Evolutionary conservation across 2,888 invertebrate species (phyloP), one percentile per base, ranked within the genome.

Genomic region (Acrobasis consociella): DNA sequence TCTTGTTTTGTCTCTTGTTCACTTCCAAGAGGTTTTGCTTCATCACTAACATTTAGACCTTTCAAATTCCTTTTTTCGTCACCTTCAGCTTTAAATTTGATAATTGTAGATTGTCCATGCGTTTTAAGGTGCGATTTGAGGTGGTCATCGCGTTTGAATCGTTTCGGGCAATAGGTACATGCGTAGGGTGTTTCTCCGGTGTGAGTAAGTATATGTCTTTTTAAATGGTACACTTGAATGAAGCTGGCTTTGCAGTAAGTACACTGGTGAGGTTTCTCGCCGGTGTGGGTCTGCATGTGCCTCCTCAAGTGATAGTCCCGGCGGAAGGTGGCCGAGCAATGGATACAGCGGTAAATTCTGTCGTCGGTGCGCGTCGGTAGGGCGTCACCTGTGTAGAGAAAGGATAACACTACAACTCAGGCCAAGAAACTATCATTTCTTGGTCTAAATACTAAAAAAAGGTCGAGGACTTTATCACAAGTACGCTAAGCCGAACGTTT

Each of bases 251-350:
- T 9, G 39, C 55, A 55, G 5, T 39, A 39, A 11, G 15, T 11
- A 11, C 55, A 55, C 39, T 39, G 38, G 39, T 52, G 67, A 0
- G 66, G 65, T 46, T 65, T 71, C 9, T 65, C 69, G 5, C 61
- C 64, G 5, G 66, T 67, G 37, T 72, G 70, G 31, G 39, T 64
- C 52, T n/a, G 62, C 11, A 64, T 16, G 58, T 71, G 71, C 9
- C 0, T 22, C 50, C 52, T 65, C 56, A 68, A 62, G 22, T 17
- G 10, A 42, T 8, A 11, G 39, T 62, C 65, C 1, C 9, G 5
- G 2, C 9, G 49, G 65, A 64, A 67, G 15, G 49, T 56, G n/a
- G 65, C 22, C 3, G 16, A 1, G 38, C 62, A 62, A 49, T 16
- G 11, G 1, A 9, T 38, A 17, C 59, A 59, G 15, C 49, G n/a